Evolutionary conservation across 1,140 invertebrate species (phyloP).

Genomic region (Euura saliciscinereae): DNA sequence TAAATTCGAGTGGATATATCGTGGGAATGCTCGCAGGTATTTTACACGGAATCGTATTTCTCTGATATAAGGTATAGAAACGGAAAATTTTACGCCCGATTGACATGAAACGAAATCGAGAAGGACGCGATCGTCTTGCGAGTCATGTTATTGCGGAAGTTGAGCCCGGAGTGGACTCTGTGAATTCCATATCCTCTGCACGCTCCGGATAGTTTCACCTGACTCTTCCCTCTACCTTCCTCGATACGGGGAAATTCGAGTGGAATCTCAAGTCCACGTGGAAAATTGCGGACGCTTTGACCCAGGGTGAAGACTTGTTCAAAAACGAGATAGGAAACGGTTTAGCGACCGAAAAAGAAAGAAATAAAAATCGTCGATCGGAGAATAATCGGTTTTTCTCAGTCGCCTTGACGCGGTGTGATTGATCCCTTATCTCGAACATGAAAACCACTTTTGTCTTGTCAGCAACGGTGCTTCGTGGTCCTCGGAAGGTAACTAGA

Average conservation of each 20-base stretch:
- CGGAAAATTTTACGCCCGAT: slow-evolving; percentile 31
- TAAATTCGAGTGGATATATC: too few species aligned
- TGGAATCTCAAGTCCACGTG: too few species aligned
- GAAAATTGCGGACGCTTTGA: too few species aligned
- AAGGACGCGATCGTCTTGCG: slow-evolving; percentile 15
- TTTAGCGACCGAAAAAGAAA: neutral
- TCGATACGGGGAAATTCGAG: too few species aligned
- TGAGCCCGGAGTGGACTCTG: neutral
- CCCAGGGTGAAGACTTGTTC: too few species aligned
- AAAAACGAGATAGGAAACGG: too few species aligned
- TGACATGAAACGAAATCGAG: slow-evolving; percentile 28
- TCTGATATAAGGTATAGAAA: slow-evolving; percentile 12
- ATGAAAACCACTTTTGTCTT: neutral
- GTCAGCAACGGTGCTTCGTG: too few species aligned
- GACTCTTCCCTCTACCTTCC: neutral
- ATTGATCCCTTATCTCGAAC: neutral
- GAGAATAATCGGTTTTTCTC: neutral
- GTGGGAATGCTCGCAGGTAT: too few species aligned
- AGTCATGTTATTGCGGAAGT: neutral
- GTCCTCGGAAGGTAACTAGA: too few species aligned
- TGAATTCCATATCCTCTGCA: neutral
- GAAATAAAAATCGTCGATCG: neutral
- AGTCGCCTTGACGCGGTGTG: neutral
- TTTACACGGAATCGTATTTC: too few species aligned
- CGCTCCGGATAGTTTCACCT: neutral